Evolutionary conservation across 2,888 invertebrate genomes (phyloP), one percentile per base, ranked within the genome.

Genomic region (Imbricaverruca yamaguchii): DNA sequence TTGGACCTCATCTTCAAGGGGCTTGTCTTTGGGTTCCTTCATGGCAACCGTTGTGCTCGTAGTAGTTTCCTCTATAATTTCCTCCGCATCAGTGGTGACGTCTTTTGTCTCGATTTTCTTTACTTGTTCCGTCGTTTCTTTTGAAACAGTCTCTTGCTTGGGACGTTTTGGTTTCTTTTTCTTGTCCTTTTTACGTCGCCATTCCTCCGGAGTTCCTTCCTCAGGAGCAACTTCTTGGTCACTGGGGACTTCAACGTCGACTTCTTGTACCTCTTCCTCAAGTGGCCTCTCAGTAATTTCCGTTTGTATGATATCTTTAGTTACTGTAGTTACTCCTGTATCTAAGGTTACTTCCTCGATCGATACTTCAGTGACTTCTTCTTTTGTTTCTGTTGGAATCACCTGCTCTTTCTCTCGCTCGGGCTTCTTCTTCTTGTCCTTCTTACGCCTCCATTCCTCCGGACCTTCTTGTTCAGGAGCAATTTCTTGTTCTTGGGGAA

Each of bases 401-500:
- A 81, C 80, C 39, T 82, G 82, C 81, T 85, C 85, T 23, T 83
- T 84, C 83, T 85, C 87, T 77, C 87, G 80, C 80, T 86, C 82
- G 85, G 0, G 87, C 87, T 81, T 89, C 82, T 59, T 59, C 7
- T 82, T 86, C 86, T 81, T 88, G 85, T 83, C 87, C 86, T 83
- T 88, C 87, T 2, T 53, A 2, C 74, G 74, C 9, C 86, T 89
- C 18, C 87, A 85, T 83, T 91, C 91, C 83, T 92, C 90, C 79
- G 86, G 86, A 80, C 89, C 15, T 59, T 59, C 59, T 15, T 59
- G 12, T 59, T 59, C 59, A 11, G 59, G 59, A 13, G 15, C 11
- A 11, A 59, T 13, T 59, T 82, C 81, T 61, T 82, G 80, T 4
- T 84, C 81, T 80, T 83, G 82, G 55, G 83, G 78, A 15, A 80